Conservation (phyloP, 2,797 vertebrate species). For the Neopelma chrysocephalum region DNA sequence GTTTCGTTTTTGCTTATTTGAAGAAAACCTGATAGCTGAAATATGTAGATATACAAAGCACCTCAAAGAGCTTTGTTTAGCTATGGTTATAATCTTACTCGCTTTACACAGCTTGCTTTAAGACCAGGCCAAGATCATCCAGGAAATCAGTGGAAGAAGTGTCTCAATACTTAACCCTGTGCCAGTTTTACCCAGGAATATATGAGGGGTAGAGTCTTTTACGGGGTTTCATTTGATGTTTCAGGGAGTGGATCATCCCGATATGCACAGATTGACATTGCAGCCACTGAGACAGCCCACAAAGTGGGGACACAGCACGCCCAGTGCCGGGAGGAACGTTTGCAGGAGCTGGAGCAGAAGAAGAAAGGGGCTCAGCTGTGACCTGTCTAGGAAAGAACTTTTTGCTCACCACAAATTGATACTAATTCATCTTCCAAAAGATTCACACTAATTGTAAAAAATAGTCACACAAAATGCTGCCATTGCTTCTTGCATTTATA, state of each 20-base stretch:
- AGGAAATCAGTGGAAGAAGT: not conserved
- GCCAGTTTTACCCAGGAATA: not conserved
- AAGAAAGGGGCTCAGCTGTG: constrained; percentile 75
- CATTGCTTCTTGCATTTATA: not conserved
- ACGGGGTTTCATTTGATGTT: not conserved
- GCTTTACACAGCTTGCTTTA: not conserved
- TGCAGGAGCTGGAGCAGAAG: constrained; percentile 82
- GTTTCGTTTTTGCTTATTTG: not conserved
- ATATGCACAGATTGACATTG: constrained; percentile 86
- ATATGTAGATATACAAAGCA: not conserved
- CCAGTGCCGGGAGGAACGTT: constrained; percentile 79
- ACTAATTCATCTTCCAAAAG: not conserved
- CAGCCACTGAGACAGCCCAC: constrained; percentile 85
- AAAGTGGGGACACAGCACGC: constrained; percentile 84
- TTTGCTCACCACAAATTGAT: not conserved
- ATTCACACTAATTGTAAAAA: not conserved
- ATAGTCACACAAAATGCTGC: not conserved
- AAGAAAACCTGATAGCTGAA: not conserved
- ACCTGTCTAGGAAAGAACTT: constrained; percentile 10
- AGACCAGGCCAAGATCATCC: not conserved
- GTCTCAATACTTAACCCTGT: not conserved
- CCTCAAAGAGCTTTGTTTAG: not conserved
- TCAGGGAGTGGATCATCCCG: constrained; percentile 80
- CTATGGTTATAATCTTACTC: not conserved
- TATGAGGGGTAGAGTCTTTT: accelerated